Evolutionary conservation across 2,888 invertebrate species (phyloP), one percentile per base, ranked within the genome.

Genomic region (Thysanoteuthis rhombus): DNA sequence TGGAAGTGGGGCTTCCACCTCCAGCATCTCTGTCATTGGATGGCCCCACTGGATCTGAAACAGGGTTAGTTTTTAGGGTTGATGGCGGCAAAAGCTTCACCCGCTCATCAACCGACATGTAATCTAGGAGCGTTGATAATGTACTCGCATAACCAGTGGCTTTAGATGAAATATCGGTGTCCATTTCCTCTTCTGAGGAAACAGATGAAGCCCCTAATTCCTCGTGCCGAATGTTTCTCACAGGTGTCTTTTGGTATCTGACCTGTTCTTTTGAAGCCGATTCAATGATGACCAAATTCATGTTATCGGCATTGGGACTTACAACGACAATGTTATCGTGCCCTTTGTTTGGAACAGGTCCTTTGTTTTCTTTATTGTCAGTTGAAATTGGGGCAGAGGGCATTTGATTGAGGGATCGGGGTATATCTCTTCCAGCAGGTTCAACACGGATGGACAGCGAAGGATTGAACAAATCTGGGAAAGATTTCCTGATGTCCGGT

Each of bases 71-170:
- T 38, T 91, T 91, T 28, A 40, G 40, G 42, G 25, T 91, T 32
- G 91, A 42, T n/a, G 42, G 42, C 42, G 91, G 91, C 28, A 91
- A 91, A 16, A 91, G 42, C 32, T 91, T 91, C 16, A 91, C 28
- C 16, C 91, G 40, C 6, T 91, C 91, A 91, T 91, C 42, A n/a
- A 91, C 32, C 16, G 91, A 40, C 91, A 91, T 91, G n/a, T 91
- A 91, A 40, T 91, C 91, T 6, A 42, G 4, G 32, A 91, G 40
- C 32, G 91, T n/a, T 42, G 91, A 91, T 8, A 91, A 28, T 22
- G 40, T 91, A 28, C 40, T 91, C 1, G 32, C 91, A 28, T 32
- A 40, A 32, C 91, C 91, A 6, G 91, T 91, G 42, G 91, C 91
- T n/a, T 25, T 42, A 32, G 91, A 42, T 42, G 91, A 91, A 40